Percentiles rank a stretch among this genome's conserved stretches.
Conservation (phyloP, 2,797 vertebrate genomes). For the Myripristis jacobus region DNA sequence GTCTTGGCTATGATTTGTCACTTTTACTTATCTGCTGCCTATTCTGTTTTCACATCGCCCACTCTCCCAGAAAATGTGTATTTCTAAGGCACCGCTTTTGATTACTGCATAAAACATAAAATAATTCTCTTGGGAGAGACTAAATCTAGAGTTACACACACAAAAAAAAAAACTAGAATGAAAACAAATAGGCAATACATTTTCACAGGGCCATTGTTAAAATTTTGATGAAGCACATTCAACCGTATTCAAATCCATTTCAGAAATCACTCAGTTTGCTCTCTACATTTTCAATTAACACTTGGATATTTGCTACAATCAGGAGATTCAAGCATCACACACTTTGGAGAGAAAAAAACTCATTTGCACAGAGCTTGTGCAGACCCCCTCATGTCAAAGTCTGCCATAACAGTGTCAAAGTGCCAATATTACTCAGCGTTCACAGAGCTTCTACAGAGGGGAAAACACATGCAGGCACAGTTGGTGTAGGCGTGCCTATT, state of each 20-base stretch:
- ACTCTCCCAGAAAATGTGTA: slow-evolving; percentile 38
- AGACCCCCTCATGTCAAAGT: slow-evolving; percentile 35
- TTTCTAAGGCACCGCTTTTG: slow-evolving; percentile 41
- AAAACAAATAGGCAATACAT: slow-evolving; percentile 3
- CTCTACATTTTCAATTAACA: slow-evolving; percentile 56
- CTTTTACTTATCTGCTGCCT: slow-evolving; percentile 18
- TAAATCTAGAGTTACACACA: slow-evolving; percentile 30
- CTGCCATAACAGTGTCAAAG: slow-evolving; percentile 41
- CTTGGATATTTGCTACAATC: slow-evolving; percentile 56
- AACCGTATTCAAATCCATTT: slow-evolving; percentile 4
- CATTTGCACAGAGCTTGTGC: slow-evolving; percentile 42
- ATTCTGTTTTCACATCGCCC: slow-evolving; percentile 40
- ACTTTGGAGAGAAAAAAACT: slow-evolving; percentile 54
- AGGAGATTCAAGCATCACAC: slow-evolving; percentile 45
- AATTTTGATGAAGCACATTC: background rate
- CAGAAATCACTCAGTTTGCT: slow-evolving; percentile 32
- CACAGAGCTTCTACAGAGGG: slow-evolving; percentile 41
- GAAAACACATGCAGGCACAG: slow-evolving; percentile 66
- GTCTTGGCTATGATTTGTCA: slow-evolving; percentile 9
- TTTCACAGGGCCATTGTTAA: slow-evolving; percentile 19
- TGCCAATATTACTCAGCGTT: slow-evolving; percentile 40
- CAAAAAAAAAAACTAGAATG: slow-evolving; percentile 12
- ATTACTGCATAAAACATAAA: slow-evolving; percentile 42
- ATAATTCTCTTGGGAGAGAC: slow-evolving; percentile 29
- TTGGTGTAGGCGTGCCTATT: slow-evolving; percentile 62